Evolutionary conservation across 2,888 invertebrate genomes (phyloP), one percentile per base, ranked within the genome.

Genomic region (Diarsia dahlii): DNA sequence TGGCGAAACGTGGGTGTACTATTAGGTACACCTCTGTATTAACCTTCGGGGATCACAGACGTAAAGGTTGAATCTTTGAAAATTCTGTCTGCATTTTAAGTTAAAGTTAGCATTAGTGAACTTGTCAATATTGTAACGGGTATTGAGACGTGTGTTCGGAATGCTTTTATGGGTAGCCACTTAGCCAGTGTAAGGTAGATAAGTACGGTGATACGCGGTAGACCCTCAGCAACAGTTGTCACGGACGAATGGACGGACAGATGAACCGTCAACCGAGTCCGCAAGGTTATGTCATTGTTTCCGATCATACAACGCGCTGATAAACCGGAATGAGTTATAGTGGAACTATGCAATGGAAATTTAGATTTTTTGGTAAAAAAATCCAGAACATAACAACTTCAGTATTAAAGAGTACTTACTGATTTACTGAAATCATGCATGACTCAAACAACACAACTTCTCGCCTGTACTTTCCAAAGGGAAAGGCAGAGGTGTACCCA

Each of bases 151-250:
- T 4, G 2, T 23, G 78, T 70, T 73, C 69, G 18, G 13, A 84
- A 15, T 73, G 45, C 8, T 84, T 82, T 80, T 84, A 78, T 84
- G 77, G 74, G n/a, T 54, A 46, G 74, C 73, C 74, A 80, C 80
- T 82, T 54, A 46, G 74, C 73, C 74, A 80, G 80, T 82, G 74
- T 75, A 69, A 72, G 70, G 70, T 75, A 81, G 88, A 90, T 88
- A 89, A 84, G 15, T 64, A 23, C 77, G 75, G 76, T 84, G 88
- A 90, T 90, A 89, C 86, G 78, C 75, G 84, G 83, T 74, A 81
- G 84, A 86, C 80, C 80, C 79, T 82, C 82, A 76, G 84, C 81
- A 88, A 87, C 89, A 89, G 88, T 88, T 89, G 91, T 91, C 89
- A 91, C 84, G 91, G 89, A 87, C 87, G 82, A 86, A 84, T 83